Base-by-base conservation (phyloP, 2,797 vertebrate species). In the Sebastes steindachneri region DNA sequence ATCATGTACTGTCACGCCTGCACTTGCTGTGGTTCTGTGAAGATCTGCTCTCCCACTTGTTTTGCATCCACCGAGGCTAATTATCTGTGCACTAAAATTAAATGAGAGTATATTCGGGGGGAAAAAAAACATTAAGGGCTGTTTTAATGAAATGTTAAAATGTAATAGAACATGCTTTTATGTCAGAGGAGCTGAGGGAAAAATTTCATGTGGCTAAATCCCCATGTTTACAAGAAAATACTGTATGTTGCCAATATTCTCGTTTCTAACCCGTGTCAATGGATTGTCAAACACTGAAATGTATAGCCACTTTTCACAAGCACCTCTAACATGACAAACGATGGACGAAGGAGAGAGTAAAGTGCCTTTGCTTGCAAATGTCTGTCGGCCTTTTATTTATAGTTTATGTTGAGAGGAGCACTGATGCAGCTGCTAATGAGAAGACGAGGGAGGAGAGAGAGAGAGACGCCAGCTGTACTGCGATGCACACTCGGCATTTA, bases 341-440 rank as follows among this genome's bases (percentile, higher is more conserved):
- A 70, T 15, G 5, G 48, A 83, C 0, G n/a, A 77, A 69, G 14
- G 68, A 82, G 59, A 80, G 10, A 54, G 58, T 63, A 72, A 84
- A 87, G 83, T 79, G 75, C 72, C 79, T 80, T 80, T 77, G 80
- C 81, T 89, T 67, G 80, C 85, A 80, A 70, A 83, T 72, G 87
- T 81, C 83, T 79, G 80, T 79, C 64, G 5, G 65, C 73, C 62
- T 84, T 90, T 93, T 94, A 94, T 94, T 94, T 95, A 92, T 93
- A 94, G 92, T 83, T 89, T 89, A 86, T 84, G 76, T 89, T 77
- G 79, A 90, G 82, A 88, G 74, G 80, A 88, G 90, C 89, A 89
- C 35, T 86, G 91, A 94, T 86, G 90, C 91, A 92, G 92, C 88
- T 87, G 88, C 92, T 94, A 95, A 95, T 90, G 81, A 94, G 87